Evolutionary conservation across 2,797 vertebrate genomes (phyloP), one percentile per base, ranked within the genome.

Genomic region (Steatocranus sp.): DNA sequence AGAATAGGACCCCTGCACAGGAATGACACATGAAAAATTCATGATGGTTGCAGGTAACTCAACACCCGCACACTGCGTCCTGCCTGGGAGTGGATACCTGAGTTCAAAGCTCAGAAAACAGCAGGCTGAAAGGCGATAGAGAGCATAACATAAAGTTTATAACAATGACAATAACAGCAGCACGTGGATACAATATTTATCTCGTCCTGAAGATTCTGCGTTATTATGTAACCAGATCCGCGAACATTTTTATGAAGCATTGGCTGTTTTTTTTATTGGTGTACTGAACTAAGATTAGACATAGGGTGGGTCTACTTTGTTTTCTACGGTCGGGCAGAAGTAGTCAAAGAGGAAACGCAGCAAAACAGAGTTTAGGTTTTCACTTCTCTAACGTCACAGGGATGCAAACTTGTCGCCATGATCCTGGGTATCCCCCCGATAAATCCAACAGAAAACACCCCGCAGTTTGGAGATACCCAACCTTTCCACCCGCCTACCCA

Each of bases 1-100:
- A 76, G 50, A 86, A 48, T 30, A 32, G 76, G 54, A 77, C 79
- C 73, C 85, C 83, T 83, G 84, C 63, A 6, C 15, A 68, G 83
- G 84, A 86, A 86, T 78, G 82, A 81, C 70, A 34, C 61, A 36
- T 93, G 49, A 92, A 93, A 93, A 32, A 87, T 92, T 91, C 11
- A 92, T 84, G 85, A 53, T 86, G 78, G 83, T 76, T 87, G 53
- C 82, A 46, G 81, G 92, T 80, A 94, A 94, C 86, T 53, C 63
- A 14, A 89, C 87, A 87, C 93, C 91, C 58, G 49, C 27, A 20
- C 43, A 14, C 41, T 36, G 41, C 76, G 48, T 18, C 77, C 56
- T 50, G 32, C 80, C n/a, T 79, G 58, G 30, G 66, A 70, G 49
- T 43, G 74, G 48, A 77, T 5, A 77, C 11, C 30, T 11, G 74